Evolutionary conservation across 1,140 invertebrate genomes (phyloP).

Genomic region (Neodiprion pinetum): DNA sequence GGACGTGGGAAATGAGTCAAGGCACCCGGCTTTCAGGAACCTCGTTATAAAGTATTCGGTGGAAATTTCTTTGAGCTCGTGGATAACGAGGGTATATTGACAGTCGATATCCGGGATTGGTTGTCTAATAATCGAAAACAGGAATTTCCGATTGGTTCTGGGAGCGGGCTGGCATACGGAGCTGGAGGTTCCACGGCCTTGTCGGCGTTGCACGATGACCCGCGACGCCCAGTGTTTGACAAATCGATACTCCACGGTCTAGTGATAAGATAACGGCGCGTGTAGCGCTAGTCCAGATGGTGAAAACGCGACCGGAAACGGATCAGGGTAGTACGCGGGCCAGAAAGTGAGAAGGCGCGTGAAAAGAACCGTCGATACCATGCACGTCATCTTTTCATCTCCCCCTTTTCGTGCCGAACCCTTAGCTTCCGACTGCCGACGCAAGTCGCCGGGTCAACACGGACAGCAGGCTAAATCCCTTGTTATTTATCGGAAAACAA

Average conservation of each 20-base stretch:
- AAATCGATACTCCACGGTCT: constrained; percentile 42
- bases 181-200: constrained; percentile 41
- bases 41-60: too few species aligned
- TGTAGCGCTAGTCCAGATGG: constrained; percentile 18
- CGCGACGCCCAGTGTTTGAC: neutral
- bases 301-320: constrained; percentile 53
- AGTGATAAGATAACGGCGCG: neutral
- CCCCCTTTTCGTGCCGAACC: constrained; percentile 28
- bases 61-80: neutral
- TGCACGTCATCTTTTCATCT: too few species aligned
- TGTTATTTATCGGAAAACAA: constrained; percentile 62
- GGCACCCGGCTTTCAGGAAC: too few species aligned
- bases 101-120: constrained; percentile 35
- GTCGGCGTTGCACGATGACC: neutral
- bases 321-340: constrained; percentile 42
- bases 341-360: constrained; percentile 23
- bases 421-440: neutral
- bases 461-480: constrained; percentile 29
- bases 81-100: constrained; percentile 28
- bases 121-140: constrained; percentile 46
- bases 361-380: too few species aligned
- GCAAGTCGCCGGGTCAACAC: neutral
- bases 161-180: constrained; percentile 47
- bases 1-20: too few species aligned
- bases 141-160: constrained; percentile 56